A percentile compares a stretch with the other conserved stretches of the same genome.
Evolutionary conservation across 2,113 vertebrate genomes (phyloP).

Genomic region (Hyaena hyaena): DNA sequence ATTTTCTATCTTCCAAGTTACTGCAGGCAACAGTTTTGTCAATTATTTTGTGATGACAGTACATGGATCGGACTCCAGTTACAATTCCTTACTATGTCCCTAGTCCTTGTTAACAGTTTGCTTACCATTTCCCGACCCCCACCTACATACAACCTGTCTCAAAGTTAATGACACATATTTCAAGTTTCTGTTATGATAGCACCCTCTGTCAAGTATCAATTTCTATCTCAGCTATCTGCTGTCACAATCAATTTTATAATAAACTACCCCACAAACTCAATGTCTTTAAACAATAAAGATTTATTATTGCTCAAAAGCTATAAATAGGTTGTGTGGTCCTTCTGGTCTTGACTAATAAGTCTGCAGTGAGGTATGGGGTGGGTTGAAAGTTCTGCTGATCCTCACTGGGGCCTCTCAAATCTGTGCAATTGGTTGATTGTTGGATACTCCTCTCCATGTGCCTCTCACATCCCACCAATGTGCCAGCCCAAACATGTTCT

Average conservation of each 20-base stretch:
- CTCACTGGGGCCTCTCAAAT: background rate
- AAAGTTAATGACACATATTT: background rate
- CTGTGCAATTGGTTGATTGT: background rate
- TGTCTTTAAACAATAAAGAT: background rate
- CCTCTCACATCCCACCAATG: background rate
- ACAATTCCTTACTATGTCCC: background rate
- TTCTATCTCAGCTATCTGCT: background rate
- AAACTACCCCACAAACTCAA: background rate
- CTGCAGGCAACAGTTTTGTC: constrained; percentile 35
- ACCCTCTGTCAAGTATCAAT: background rate
- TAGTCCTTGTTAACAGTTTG: background rate
- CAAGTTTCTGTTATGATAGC: background rate
- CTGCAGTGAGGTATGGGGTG: background rate
- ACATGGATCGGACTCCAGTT: background rate
- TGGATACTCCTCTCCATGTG: background rate
- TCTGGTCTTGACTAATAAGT: background rate
- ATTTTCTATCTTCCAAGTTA: constrained; percentile 38
- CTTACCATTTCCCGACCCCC: background rate
- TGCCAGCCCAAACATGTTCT: background rate
- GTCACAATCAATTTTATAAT: background rate
- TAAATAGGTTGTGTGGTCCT: background rate
- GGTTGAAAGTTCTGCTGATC: background rate
- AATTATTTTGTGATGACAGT: constrained; percentile 43
- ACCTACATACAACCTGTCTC: background rate
- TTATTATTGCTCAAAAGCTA: background rate